A percentile compares a stretch with the other conserved stretches of the same genome.
phyloP scores from a whole-genome alignment of 1,140 invertebrate genomes.

The Zophobas morio region DNA sequence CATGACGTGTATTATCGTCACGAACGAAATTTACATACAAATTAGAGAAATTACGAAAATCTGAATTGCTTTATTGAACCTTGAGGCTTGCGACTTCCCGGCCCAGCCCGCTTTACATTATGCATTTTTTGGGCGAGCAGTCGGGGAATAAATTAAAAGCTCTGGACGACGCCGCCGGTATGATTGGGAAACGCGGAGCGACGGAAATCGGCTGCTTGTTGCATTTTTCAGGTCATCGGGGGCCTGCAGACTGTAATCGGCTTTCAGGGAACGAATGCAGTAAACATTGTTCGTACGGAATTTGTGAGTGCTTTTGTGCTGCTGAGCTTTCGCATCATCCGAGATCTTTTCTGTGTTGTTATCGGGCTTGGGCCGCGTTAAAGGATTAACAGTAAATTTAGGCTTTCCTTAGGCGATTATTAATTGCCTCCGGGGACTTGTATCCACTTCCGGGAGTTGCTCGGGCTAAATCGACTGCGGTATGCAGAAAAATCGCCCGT shows the following conservation, averaged over 20 bases:
- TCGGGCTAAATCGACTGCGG: neutral
- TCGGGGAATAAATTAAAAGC: too few relatives aligned
- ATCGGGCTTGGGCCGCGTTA: slow-evolving; percentile 11
- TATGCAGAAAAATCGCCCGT: too few relatives aligned
- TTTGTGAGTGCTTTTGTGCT: too few relatives aligned
- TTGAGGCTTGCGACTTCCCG: slow-evolving; percentile 3
- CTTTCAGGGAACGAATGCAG: too few relatives aligned
- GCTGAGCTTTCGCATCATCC: too few relatives aligned
- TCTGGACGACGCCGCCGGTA: too few relatives aligned
- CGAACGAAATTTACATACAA: slow-evolving; percentile 41
- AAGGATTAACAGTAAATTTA: slow-evolving; percentile 37
- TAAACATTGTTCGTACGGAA: too few relatives aligned
- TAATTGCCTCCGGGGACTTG: slow-evolving; percentile 25
- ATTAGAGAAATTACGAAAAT: slow-evolving; percentile 42
- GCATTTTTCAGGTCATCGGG: too few relatives aligned
- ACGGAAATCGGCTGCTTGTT: too few relatives aligned
- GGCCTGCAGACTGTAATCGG: too few relatives aligned
- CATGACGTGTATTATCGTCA: slow-evolving; percentile 39
- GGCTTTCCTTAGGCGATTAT: slow-evolving; percentile 36
- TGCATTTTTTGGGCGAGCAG: neutral
- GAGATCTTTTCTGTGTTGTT: slow-evolving; percentile 12
- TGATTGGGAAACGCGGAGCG: too few relatives aligned
- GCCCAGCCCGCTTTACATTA: neutral
- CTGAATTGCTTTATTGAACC: slow-evolving; percentile 31
- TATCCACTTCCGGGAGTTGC: neutral